These are phyloP conservation scores for Scomber colias DNA, from an alignment of 2,113 vertebrate genomes.

Conservation along the genomic window DNA sequence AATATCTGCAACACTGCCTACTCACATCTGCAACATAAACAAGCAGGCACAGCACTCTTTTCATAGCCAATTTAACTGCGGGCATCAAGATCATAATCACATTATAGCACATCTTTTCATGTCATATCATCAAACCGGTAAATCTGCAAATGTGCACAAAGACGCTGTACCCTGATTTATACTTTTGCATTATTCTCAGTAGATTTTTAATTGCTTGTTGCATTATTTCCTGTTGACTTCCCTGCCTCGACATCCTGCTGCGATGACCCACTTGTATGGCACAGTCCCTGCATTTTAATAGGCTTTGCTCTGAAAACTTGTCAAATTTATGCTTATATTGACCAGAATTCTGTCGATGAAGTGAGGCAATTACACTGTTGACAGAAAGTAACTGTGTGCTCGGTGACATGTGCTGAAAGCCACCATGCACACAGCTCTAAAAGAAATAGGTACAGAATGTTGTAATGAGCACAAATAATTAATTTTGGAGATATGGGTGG, in stretches of 20 bases:
- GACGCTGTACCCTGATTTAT: constrained; percentile 18
- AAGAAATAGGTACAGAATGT: neutral
- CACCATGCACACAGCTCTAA: neutral
- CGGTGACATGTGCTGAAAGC: neutral
- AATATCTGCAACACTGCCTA: constrained; percentile 58
- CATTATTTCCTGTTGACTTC: constrained; percentile 26
- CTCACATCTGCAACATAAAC: constrained; percentile 57
- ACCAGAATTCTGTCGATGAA: neutral
- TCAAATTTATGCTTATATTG: neutral
- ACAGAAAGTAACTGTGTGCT: no score
- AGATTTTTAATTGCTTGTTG: constrained; percentile 42
- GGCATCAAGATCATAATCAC: constrained; percentile 59
- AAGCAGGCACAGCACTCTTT: constrained; percentile 42
- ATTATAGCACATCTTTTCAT: constrained; percentile 48
- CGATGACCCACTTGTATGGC: constrained; percentile 43
- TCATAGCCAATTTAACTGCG: constrained; percentile 46
- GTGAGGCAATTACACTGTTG: neutral
- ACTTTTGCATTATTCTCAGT: constrained; percentile 31
- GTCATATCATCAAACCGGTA: constrained; percentile 22
- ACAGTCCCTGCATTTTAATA: constrained; percentile 23
- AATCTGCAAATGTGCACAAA: constrained; percentile 43
- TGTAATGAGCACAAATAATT: neutral
- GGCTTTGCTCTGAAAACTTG: neutral
- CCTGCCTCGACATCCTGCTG: constrained; percentile 19
- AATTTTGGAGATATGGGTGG: neutral